phyloP scores from a whole-genome alignment of 2,888 invertebrate species.

The Parnassius mnemosyne region DNA sequence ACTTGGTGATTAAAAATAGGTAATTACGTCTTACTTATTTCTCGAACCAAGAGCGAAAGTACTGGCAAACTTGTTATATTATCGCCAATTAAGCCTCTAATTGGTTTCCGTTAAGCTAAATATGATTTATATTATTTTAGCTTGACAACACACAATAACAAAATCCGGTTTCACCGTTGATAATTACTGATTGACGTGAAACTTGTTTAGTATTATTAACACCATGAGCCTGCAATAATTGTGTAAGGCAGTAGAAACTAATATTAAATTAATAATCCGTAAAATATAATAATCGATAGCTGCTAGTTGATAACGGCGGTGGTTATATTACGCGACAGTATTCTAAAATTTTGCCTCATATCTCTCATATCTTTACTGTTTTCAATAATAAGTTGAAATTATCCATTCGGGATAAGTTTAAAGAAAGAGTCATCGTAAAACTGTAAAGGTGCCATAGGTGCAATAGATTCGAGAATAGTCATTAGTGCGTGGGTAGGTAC shows the following conservation, averaged over 20 bases:
- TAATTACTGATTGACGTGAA: constrained; percentile 56
- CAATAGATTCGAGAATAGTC: too few species aligned
- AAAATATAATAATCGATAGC: too few species aligned
- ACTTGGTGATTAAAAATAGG: not conserved
- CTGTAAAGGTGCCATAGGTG: too few species aligned
- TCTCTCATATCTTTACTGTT: too few species aligned
- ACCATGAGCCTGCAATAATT: constrained; percentile 29
- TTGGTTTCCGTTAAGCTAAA: constrained; percentile 70
- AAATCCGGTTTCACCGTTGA: constrained; percentile 52
- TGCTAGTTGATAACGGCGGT: too few species aligned
- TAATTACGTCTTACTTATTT: constrained; percentile 7
- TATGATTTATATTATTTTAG: constrained; percentile 66
- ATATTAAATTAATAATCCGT: too few species aligned
- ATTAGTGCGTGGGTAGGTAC: too few species aligned
- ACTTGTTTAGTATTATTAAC: constrained; percentile 47
- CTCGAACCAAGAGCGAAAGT: constrained; percentile 18
- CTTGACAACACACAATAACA: constrained; percentile 53
- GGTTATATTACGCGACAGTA: too few species aligned
- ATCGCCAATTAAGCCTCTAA: constrained; percentile 66
- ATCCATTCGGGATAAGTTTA: too few species aligned
- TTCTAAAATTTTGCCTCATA: too few species aligned
- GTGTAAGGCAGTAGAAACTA: constrained; percentile 30
- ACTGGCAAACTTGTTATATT: constrained; percentile 30
- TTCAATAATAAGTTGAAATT: too few species aligned
- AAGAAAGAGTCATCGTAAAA: too few species aligned